Evolutionary conservation across 2,888 invertebrate species (phyloP), one percentile per base, ranked within the genome.

Genomic region (Ochropleura leucogaster): DNA sequence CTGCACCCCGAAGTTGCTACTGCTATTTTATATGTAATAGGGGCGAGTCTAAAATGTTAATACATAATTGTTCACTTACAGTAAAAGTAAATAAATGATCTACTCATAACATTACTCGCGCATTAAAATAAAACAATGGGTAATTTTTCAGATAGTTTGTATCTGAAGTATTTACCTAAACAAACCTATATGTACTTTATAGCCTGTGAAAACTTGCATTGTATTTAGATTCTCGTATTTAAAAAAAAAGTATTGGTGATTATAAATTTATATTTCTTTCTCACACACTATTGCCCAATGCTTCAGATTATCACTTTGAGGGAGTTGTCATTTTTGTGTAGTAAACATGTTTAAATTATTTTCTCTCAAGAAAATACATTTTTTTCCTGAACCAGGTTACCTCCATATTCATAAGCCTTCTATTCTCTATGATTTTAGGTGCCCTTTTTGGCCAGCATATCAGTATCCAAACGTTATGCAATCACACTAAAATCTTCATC

Each of bases 111-210:
- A 53, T 53, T 9, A 47, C 18, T 42, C 9, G 7, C 2, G 20
- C 4, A 53, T 62, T 77, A 47, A 53, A 20, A 59, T 30, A 47
- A 46, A 42, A 71, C 46, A 71, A 64, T 53, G 12, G 30, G 3
- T 12, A 5, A 59, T 64, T 70, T 57, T 59, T 53, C 42, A 30
- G 57, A 78, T 59, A 65, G 4, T 65, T 71, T 30, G 16, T 60
- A 60, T 77, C 77, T 53, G n/a, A 60, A 79, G 64, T 64, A 46
- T 18, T 18, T 59, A 64, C 12, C 42, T 64, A 20, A 12, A 51
- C 40, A 49, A 51, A 20, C 51, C 70, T n/a, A 63, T 55, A 70
- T 16, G 10, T 18, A 30, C 14, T 30, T 64, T 70, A 78, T 70
- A 51, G 49, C 12, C 0, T 30, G 30, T 42, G 51, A 46, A 40